Evolutionary conservation across 2,113 vertebrate species (phyloP).

Genomic region (Ophthalmolycus amberensis): DNA sequence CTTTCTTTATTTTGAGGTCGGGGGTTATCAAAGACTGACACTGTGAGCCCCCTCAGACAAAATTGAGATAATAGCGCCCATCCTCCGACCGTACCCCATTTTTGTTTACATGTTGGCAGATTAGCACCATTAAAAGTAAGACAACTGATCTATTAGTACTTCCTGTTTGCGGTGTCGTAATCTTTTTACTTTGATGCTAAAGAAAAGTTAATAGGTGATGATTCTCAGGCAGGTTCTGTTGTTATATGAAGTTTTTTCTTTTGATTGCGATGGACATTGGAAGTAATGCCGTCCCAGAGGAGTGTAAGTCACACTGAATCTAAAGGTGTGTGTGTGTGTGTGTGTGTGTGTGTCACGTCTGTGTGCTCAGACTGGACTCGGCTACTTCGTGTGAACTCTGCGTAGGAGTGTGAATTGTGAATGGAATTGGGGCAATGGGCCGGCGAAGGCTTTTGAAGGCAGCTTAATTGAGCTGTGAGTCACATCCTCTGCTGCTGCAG

Average conservation of each 20-base stretch:
- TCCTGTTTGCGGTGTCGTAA: neutral
- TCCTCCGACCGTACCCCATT: neutral
- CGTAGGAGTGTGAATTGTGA: neutral
- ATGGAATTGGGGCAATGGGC: neutral
- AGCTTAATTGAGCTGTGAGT: conserved; percentile 2
- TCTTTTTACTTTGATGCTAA: neutral
- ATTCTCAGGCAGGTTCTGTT: neutral
- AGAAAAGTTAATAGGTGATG: neutral
- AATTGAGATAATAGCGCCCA: no score
- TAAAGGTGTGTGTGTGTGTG: no score
- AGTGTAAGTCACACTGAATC: no score
- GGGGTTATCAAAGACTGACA: neutral
- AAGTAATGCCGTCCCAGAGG: no score
- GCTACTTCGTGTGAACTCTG: no score
- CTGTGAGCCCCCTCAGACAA: no score
- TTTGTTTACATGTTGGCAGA: neutral
- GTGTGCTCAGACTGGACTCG: no score
- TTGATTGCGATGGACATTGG: no score
- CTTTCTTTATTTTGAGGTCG: no score
- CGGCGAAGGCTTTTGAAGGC: neutral
- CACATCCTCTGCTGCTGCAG: neutral
- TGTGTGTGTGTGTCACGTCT: no score
- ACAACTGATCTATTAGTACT: neutral
- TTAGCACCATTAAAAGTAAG: neutral
- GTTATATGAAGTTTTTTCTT: neutral